phyloP scores from a whole-genome alignment of 2,797 vertebrate genomes.

The Alauda arvensis region DNA sequence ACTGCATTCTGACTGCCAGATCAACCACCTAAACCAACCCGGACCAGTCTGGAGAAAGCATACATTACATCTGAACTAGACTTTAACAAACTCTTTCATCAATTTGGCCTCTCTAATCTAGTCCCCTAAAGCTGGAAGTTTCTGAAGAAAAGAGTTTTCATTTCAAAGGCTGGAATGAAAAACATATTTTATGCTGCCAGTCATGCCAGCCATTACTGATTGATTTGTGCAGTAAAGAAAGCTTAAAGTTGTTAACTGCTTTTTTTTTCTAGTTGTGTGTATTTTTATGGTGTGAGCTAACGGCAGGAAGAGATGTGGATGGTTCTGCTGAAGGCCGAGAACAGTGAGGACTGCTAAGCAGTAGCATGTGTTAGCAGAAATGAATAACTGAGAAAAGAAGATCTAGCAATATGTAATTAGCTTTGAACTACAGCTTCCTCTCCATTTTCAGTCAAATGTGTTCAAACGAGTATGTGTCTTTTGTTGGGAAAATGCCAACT shows the following conservation, averaged over 20 bases:
- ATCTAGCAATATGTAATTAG: conserved; percentile 50
- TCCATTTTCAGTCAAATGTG: conserved; percentile 58
- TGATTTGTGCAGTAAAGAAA: conserved; percentile 43
- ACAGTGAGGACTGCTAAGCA: conserved; percentile 51
- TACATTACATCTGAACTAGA: not conserved
- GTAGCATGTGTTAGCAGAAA: conserved; percentile 56
- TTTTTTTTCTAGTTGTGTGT: conserved; percentile 43
- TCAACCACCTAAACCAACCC: conserved; percentile 19
- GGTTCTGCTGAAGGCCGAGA: conserved; percentile 43
- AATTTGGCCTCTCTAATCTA: not conserved
- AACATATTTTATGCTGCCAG: conserved; percentile 23
- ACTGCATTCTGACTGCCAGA: conserved; percentile 20
- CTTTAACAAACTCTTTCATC: conserved; percentile 10
- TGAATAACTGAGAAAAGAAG: conserved; percentile 57
- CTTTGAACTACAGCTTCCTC: conserved; percentile 54
- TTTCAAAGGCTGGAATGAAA: conserved; percentile 31
- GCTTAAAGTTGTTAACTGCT: conserved; percentile 46
- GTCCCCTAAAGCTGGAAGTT: not conserved
- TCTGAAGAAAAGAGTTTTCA: conserved; percentile 8
- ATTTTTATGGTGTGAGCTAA: conserved; percentile 53
- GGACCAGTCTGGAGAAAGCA: not conserved
- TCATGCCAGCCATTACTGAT: conserved; percentile 48
- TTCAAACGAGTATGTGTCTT: conserved; percentile 50
- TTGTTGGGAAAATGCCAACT: conserved; percentile 49
- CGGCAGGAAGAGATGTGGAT: conserved; percentile 45